Conservation (phyloP, 2,113 vertebrate genomes). For the rabbit (Oryctolagus cuniculus) region mOryCun1.1 NC_091441.1:17025501-17026000, state of each 20-base stretch:
- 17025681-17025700: not conserved
- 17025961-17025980: too few relatives aligned
- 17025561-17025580: not conserved
- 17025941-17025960: too few relatives aligned
- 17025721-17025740: not conserved
- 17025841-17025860: too few relatives aligned
- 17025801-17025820: too few relatives aligned
- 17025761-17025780: not conserved
- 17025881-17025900: too few relatives aligned
- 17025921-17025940: too few relatives aligned
- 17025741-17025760: conserved; percentile 38
- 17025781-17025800: not conserved
- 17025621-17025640: conserved; percentile 39
- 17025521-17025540: not conserved
- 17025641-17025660: conserved; percentile 35
- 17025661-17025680: not conserved
- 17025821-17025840: too few relatives aligned
- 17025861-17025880: too few relatives aligned
- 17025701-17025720: not conserved
- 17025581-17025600: not conserved
- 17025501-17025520: not conserved
- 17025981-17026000: too few relatives aligned
- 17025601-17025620: not conserved
- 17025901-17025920: too few relatives aligned
- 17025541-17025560: not conserved